Evolutionary conservation across 1,140 invertebrate genomes (phyloP).

Genomic region (Caerostris darwini): DNA sequence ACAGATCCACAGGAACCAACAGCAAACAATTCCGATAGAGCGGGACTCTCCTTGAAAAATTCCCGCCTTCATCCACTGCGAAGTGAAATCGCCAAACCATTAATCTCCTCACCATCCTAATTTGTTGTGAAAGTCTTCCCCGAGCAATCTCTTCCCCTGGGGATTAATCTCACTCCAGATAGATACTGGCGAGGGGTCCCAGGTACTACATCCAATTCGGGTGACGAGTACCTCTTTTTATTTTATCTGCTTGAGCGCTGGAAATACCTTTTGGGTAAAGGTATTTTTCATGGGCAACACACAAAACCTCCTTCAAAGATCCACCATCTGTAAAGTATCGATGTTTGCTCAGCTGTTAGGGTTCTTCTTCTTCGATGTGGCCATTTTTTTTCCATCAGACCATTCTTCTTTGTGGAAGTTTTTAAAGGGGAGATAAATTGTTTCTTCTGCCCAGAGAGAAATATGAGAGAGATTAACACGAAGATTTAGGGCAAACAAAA

Average conservation of each 20-base stretch:
- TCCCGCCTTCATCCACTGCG: neutral
- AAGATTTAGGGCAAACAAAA: too few relatives aligned
- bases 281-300: slow-evolving; percentile 42
- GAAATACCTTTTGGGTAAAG: neutral
- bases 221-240: neutral
- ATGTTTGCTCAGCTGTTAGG: slow-evolving; percentile 65
- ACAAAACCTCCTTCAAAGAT: neutral
- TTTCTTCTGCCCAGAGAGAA: too few relatives aligned
- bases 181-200: too few relatives aligned
- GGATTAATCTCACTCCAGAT: slow-evolving; percentile 52
- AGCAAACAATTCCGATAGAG: neutral
- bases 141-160: neutral
- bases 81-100: slow-evolving; percentile 7
- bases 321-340: slow-evolving; percentile 31
- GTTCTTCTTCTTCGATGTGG: too few relatives aligned
- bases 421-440: too few relatives aligned
- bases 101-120: slow-evolving; percentile 58
- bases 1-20: neutral
- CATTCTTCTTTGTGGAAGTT: neutral
- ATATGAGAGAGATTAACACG: too few relatives aligned
- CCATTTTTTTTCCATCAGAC: too few relatives aligned
- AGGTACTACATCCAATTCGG: neutral
- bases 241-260: slow-evolving; percentile 22
- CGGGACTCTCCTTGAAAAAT: slow-evolving; percentile 30
- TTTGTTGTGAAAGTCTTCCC: slow-evolving; percentile 9